Conservation (phyloP, 2,888 invertebrate genomes). For the Hypselothyrea guttata region DNA sequence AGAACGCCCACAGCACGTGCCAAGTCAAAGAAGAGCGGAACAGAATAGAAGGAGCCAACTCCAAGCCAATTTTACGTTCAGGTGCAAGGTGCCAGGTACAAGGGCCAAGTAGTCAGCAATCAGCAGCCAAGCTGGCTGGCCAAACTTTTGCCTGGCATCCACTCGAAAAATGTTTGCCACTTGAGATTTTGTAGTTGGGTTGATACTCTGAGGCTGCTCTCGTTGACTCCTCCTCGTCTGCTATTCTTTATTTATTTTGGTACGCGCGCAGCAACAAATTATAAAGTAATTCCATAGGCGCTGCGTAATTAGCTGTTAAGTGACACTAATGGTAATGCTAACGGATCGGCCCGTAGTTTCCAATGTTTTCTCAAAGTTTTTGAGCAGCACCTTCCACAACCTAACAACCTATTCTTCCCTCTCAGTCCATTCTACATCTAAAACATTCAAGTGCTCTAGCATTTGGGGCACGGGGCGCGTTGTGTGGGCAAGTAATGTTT, state of each 20-base stretch:
- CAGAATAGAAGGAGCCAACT: constrained; percentile 25
- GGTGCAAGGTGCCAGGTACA: constrained; percentile 6
- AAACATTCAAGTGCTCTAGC: constrained; percentile 21
- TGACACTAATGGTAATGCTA: constrained; percentile 73
- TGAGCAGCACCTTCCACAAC: constrained; percentile 24
- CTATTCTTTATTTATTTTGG: constrained; percentile 63
- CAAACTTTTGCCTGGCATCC: constrained; percentile 34
- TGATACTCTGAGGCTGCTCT: constrained; percentile 5
- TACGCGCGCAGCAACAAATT: constrained; percentile 70
- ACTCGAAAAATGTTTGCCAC: constrained; percentile 51
- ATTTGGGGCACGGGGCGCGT: constrained; percentile 24
- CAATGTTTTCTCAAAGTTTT: neutral
- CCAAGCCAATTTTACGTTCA: constrained; percentile 7
- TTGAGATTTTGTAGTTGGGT: constrained; percentile 42
- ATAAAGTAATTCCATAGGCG: constrained; percentile 71
- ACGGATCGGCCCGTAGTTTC: constrained; percentile 32
- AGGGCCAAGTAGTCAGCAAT: constrained; percentile 16
- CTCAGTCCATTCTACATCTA: neutral
- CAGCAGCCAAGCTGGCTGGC: constrained; percentile 69
- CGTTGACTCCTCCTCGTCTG: constrained; percentile 28
- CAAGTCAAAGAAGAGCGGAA: constrained; percentile 9
- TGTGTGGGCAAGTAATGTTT: constrained; percentile 48
- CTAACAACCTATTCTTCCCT: neutral
- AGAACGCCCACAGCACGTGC: constrained; percentile 72
- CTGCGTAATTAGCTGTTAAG: constrained; percentile 80